Percentiles rank a stretch among this genome's conserved stretches.
Conservation (phyloP, 2,797 vertebrate species). For the Austrolebias charrua region DNA sequence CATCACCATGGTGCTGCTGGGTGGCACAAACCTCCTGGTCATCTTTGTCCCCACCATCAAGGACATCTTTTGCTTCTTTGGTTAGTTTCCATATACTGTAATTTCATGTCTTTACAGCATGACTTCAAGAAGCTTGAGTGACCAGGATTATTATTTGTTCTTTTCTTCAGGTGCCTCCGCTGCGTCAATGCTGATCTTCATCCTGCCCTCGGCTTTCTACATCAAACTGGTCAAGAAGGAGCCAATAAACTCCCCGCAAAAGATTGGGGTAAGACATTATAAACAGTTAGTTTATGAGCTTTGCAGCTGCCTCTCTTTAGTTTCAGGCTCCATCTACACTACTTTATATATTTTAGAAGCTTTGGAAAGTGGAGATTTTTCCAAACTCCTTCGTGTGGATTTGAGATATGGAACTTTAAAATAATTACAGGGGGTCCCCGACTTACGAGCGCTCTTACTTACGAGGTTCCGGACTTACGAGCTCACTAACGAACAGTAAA, state of each 20-base stretch:
- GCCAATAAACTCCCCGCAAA: slow-evolving; percentile 91
- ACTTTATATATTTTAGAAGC: no score
- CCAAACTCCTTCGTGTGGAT: no score
- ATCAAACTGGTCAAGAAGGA: slow-evolving; percentile 97
- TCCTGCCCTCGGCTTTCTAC: slow-evolving; percentile 97
- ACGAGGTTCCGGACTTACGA: no score
- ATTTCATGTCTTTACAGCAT: not conserved
- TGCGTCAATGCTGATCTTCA: slow-evolving; percentile 97
- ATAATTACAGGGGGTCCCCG: no score
- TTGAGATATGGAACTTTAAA: no score
- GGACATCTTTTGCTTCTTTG: slow-evolving; percentile 96
- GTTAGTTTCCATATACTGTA: slow-evolving; percentile 65
- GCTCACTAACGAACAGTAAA: no score
- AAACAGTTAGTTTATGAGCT: no score
- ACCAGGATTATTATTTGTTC: not conserved
- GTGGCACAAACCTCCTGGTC: slow-evolving; percentile 85
- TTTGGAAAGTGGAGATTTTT: no score
- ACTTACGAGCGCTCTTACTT: no score
- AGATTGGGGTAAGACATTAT: slow-evolving; percentile 88
- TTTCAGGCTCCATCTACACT: no score
- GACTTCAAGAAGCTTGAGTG: not conserved
- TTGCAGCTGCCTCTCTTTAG: no score
- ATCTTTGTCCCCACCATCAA: slow-evolving; percentile 94
- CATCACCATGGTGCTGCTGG: slow-evolving; percentile 85
- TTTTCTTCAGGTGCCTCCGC: slow-evolving; percentile 85